phyloP scores from a whole-genome alignment of 30 jellyfish, hydroid and myxozoan genomes.

The Pelagia noctiluca region DNA sequence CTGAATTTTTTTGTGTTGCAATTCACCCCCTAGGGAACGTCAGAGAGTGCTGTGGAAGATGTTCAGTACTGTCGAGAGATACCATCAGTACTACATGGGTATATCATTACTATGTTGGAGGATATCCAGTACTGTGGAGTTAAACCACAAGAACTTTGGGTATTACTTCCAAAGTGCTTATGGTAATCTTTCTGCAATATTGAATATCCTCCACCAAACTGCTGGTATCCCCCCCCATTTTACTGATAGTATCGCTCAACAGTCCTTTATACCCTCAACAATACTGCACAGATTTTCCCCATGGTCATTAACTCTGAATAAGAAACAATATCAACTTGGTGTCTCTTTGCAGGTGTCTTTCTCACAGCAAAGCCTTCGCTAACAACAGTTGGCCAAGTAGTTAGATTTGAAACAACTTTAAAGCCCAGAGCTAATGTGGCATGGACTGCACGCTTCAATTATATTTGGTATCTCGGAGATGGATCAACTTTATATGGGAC shows the following conservation, averaged over 20 bases:
- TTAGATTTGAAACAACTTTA: slow-evolving; percentile 34
- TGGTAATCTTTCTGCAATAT: neutral
- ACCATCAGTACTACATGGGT: too few species aligned
- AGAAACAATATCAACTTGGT: neutral
- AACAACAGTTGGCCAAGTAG: slow-evolving; percentile 2
- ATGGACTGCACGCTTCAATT: slow-evolving; percentile 20
- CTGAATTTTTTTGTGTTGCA: too few species aligned
- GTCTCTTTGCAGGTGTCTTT: neutral
- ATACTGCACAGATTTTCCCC: neutral
- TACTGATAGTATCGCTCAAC: too few species aligned
- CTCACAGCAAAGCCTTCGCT: neutral
- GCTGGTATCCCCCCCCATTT: neutral
- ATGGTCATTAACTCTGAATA: neutral
- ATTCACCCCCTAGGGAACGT: too few species aligned
- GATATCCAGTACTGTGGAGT: too few species aligned
- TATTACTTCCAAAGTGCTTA: too few species aligned
- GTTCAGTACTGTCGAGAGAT: too few species aligned
- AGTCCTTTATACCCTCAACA: too few species aligned
- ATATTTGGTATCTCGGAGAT: slow-evolving; percentile 53
- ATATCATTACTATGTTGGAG: too few species aligned
- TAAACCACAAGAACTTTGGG: too few species aligned
- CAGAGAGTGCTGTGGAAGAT: too few species aligned
- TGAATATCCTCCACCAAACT: neutral
- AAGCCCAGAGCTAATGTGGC: neutral
- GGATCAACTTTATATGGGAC: slow-evolving; percentile 58